Conservation (phyloP, 2,113 vertebrate species). For the Oenanthe oenanthe region DNA sequence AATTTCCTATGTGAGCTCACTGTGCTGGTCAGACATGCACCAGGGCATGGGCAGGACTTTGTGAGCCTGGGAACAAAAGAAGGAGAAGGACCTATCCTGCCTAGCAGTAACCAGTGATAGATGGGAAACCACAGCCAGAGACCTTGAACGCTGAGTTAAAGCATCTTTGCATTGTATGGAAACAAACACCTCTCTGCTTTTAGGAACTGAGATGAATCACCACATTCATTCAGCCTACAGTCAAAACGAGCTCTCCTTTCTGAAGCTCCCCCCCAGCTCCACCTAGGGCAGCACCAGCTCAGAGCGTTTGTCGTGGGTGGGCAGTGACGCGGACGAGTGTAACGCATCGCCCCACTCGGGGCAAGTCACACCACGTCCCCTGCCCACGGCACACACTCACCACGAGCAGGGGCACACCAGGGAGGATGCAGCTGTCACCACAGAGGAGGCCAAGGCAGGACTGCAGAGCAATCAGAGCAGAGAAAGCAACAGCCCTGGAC, state of each 20-base stretch:
- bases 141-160: neutral
- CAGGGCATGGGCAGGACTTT: neutral
- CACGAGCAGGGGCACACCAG: fast-evolving
- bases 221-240: neutral
- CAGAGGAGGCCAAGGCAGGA: neutral
- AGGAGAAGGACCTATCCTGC: neutral
- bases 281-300: neutral
- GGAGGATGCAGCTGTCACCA: neutral
- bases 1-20: neutral
- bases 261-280: neutral
- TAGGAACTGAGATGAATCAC: constrained; percentile 39
- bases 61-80: neutral
- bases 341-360: neutral
- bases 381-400: neutral
- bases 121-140: neutral
- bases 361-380: neutral
- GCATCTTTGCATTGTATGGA: neutral
- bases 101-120: neutral
- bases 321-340: fast-evolving
- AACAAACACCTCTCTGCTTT: constrained; percentile 24
- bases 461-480: fast-evolving
- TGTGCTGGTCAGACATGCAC: fast-evolving
- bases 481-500: neutral
- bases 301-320: neutral
- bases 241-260: neutral